Base-by-base conservation (phyloP, 92 coral and sea anemone genomes). In the Galaxea fascicularis region DNA sequence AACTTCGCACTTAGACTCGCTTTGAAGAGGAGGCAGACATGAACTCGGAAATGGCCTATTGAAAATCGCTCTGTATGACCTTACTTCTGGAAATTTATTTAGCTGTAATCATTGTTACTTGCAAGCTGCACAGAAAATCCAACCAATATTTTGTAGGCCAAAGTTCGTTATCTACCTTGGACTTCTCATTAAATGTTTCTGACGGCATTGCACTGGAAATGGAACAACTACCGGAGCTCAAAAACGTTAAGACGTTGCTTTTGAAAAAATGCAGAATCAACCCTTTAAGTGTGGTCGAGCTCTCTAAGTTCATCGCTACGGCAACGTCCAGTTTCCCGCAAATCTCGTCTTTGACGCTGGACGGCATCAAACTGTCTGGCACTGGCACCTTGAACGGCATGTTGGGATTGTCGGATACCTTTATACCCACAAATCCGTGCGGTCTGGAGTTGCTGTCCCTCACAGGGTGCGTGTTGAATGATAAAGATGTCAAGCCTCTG, bases 281-380 rank as follows among this genome's bases (percentile, higher is more conserved):
- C 16, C 71, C 94, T 9, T 27, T 51, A 13, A 72, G 76, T 14
- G 78, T 88, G n/a, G 88, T 52, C 28, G 81, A 91, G 53, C 70
- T 91, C 15, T 35, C 77, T n/a, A 79, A 74, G 52, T 44, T 91
- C 57, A 51, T 52, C 41, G 56, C 83, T 18, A 41, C 47, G 27
- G 18, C 59, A 52, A 35, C 85, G 20, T 75, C 53, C 18, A 35
- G 52, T 65, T 65, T 44, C 35, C 56, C 69, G 68, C 59, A 18
- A 22, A 79, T 88, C 49, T 76, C 88, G 59, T 88, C 94, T 21
- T 66, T 91, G 44, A 84, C 71, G 49, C 80, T 91, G 45, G 94
- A 91, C 74, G 88, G 89, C 14, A 70, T 91, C 78, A 91, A 91
- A 76, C 80, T 91, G n/a, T 91, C 94, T 2, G 94, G 94, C 3